Percentiles rank a stretch among this genome's conserved stretches.
phyloP scores from a whole-genome alignment of 1,140 invertebrate genomes.

The Hycleus cichorii region DNA sequence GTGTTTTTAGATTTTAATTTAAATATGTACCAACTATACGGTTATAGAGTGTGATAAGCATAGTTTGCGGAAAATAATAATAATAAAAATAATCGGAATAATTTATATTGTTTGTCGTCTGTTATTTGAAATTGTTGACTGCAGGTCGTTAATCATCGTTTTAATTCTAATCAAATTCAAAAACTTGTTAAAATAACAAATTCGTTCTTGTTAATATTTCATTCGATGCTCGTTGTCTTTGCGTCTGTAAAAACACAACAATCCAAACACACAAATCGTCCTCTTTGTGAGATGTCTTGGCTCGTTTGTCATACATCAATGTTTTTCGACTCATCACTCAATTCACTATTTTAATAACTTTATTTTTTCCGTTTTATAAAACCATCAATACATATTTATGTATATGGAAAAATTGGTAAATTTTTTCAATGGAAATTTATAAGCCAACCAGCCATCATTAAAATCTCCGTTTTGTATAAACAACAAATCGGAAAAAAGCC shows the following conservation, averaged over 20 bases:
- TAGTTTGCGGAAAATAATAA: not conserved
- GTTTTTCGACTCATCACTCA: constrained; percentile 12
- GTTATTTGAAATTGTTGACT: not conserved
- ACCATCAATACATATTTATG: no score
- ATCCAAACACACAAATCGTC: no score
- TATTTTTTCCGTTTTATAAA: no score
- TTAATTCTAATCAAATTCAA: constrained; percentile 52
- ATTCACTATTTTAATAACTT: no score
- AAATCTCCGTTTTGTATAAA: no score
- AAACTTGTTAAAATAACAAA: no score
- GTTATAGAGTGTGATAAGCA: no score
- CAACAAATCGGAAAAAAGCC: no score
- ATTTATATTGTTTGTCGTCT: not conserved
- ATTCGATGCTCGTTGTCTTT: not conserved
- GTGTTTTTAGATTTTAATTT: not conserved
- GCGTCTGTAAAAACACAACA: not conserved
- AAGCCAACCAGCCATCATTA: no score
- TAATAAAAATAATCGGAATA: not conserved
- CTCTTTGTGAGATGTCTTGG: not conserved
- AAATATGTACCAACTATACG: not conserved
- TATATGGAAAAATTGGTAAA: no score
- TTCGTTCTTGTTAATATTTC: no score
- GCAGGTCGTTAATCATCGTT: constrained; percentile 40
- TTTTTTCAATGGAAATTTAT: no score
- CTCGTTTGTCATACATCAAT: constrained; percentile 25